Evolutionary conservation across 2,888 invertebrate genomes (phyloP).

Genomic region (Kryphioiulus occultus): DNA sequence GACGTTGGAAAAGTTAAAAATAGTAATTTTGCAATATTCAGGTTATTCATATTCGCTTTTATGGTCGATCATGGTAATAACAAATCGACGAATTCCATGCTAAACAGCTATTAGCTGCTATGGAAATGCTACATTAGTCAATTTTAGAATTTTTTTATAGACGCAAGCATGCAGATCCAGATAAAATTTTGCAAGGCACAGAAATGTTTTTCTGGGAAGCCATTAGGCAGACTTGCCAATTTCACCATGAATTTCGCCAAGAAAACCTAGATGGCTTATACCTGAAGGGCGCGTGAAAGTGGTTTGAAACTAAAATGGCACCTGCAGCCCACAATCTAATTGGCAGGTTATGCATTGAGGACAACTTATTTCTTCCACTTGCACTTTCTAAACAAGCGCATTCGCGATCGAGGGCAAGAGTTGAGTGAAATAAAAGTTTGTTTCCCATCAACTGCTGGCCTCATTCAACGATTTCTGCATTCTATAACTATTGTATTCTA

Average conservation of each 20-base stretch:
- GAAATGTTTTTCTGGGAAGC: not conserved
- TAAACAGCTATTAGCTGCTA: too few relatives aligned
- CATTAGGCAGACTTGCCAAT: not conserved
- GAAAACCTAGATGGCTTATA: not conserved
- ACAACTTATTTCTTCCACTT: not conserved
- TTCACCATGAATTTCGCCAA: not conserved
- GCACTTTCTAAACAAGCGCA: not conserved
- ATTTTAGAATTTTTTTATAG: too few relatives aligned
- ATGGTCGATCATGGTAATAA: too few relatives aligned
- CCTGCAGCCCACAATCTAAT: not conserved
- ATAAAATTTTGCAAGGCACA: too few relatives aligned
- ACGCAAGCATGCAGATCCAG: too few relatives aligned
- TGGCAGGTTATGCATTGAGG: conserved; percentile 24
- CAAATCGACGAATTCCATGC: too few relatives aligned
- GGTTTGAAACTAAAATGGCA: conserved; percentile 20
- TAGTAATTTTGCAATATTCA: too few relatives aligned
- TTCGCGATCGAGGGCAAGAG: not conserved
- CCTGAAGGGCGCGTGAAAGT: conserved; percentile 4
- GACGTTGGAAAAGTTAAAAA: too few relatives aligned
- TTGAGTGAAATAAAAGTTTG: not conserved
- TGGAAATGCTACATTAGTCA: too few relatives aligned
- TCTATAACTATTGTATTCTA: too few relatives aligned
- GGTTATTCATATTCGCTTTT: too few relatives aligned
- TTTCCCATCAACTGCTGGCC: conserved; percentile 17
- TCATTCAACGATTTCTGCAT: not conserved